These are phyloP conservation scores for Danio tinwini DNA, from an alignment of 2,797 vertebrate genomes.

Conservation along the genomic window DNA sequence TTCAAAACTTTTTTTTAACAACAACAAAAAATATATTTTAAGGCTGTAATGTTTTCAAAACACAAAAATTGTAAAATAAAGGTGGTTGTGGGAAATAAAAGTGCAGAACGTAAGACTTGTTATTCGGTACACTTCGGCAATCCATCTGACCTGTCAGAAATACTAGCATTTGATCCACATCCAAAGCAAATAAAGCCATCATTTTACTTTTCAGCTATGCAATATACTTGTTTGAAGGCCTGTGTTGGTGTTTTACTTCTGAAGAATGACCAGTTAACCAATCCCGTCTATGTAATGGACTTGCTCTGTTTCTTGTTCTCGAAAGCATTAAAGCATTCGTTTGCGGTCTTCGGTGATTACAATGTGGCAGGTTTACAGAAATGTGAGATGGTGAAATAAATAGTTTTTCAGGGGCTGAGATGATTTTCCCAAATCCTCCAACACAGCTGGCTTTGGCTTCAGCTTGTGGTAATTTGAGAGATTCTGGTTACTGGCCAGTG, in stretches of 20 bases:
- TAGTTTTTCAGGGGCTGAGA: constrained; percentile 34
- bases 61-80: no score
- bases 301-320: background rate
- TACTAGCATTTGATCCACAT: background rate
- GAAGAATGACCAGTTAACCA: background rate
- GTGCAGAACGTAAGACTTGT: constrained; percentile 34
- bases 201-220: background rate
- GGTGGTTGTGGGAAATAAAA: constrained; percentile 64
- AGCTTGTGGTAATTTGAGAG: constrained; percentile 51
- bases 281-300: background rate
- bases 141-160: constrained; percentile 13
- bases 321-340: constrained; percentile 12
- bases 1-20: no score
- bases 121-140: background rate
- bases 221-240: background rate
- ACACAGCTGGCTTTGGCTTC: constrained; percentile 42
- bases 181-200: background rate
- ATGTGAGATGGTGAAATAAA: constrained; percentile 27
- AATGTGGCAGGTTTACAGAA: constrained; percentile 34
- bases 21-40: no score
- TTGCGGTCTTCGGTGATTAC: constrained; percentile 16
- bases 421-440: constrained; percentile 37
- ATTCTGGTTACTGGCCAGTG: constrained; percentile 48
- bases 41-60: no score
- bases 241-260: background rate